A percentile compares a stretch with the other conserved stretches of the same genome.
phyloP scores from a whole-genome alignment of 2,113 vertebrate species.

The Pogona vitticeps region DNA sequence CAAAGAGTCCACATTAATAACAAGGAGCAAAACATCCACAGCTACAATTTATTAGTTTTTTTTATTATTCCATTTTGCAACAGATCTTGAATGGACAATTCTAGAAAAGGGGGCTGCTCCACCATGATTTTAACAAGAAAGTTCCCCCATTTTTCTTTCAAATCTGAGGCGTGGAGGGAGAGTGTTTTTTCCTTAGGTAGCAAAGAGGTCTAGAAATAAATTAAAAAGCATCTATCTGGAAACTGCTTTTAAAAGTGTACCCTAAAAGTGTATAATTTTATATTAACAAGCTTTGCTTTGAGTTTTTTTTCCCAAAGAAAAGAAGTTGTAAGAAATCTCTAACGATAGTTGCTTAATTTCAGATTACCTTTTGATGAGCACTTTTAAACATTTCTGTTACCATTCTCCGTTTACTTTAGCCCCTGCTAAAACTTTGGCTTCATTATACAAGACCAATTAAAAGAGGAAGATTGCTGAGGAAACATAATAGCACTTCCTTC shows the following conservation, averaged over 20 bases:
- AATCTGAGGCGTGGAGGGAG: background rate
- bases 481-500: conserved; percentile 76
- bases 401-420: conserved; percentile 67
- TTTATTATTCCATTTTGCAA: conserved; percentile 55
- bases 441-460: conserved; percentile 76
- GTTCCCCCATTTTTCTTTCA: background rate
- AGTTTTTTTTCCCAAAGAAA: background rate
- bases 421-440: conserved; percentile 69
- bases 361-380: conserved; percentile 38
- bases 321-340: background rate
- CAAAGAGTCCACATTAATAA: no score
- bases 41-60: conserved; percentile 50
- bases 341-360: conserved; percentile 18
- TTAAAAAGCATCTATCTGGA: background rate
- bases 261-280: background rate
- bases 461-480: conserved; percentile 72
- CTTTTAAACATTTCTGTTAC: conserved; percentile 49
- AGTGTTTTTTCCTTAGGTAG: background rate
- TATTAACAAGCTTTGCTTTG: background rate
- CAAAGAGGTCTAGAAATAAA: background rate
- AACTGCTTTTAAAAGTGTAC: background rate
- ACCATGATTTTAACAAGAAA: conserved; percentile 48
- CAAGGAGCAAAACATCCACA: no score
- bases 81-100: conserved; percentile 49
- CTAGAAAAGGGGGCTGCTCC: conserved; percentile 24